A percentile compares a stretch with the other conserved stretches of the same genome.
phyloP scores from a whole-genome alignment of 1,140 invertebrate genomes.

The Drosophila punjabiensis region DNA sequence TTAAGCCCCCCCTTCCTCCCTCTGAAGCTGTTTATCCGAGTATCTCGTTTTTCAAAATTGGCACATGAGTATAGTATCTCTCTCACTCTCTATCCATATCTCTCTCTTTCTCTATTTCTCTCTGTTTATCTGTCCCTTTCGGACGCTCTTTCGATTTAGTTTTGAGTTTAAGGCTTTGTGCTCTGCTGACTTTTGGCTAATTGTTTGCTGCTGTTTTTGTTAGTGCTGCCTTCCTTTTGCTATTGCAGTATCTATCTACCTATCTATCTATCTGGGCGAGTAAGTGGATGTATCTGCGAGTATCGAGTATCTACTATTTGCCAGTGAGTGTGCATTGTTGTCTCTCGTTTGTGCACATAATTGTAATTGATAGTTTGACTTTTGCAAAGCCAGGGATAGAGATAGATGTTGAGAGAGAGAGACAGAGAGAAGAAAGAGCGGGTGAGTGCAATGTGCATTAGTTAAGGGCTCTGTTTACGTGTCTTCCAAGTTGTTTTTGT shows the following conservation, averaged over 20 bases:
- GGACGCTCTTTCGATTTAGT: constrained; percentile 45
- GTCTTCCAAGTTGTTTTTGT: constrained; percentile 26
- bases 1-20: constrained; percentile 4
- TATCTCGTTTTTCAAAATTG: constrained; percentile 70
- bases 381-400: constrained; percentile 30
- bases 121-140: constrained; percentile 8
- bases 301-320: constrained; percentile 53
- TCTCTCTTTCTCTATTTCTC: not conserved
- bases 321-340: constrained; percentile 37
- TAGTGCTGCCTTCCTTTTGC: constrained; percentile 3
- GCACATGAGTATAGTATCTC: constrained; percentile 34
- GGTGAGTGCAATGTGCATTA: constrained; percentile 66
- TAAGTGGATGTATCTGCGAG: constrained; percentile 39
- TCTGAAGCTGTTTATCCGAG: constrained; percentile 21
- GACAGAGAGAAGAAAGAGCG: not conserved
- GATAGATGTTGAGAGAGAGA: not conserved
- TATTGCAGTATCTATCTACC: constrained; percentile 30
- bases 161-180: constrained; percentile 56
- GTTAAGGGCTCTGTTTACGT: constrained; percentile 65
- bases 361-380: constrained; percentile 83
- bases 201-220: constrained; percentile 59
- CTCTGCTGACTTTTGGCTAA: constrained; percentile 67
- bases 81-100: not conserved
- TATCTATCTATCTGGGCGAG: constrained; percentile 35
- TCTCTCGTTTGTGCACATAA: constrained; percentile 73